Evolutionary conservation across 2,797 vertebrate genomes (phyloP), one percentile per base, ranked within the genome.

Genomic region (Urocyon cinereoargenteus): DNA sequence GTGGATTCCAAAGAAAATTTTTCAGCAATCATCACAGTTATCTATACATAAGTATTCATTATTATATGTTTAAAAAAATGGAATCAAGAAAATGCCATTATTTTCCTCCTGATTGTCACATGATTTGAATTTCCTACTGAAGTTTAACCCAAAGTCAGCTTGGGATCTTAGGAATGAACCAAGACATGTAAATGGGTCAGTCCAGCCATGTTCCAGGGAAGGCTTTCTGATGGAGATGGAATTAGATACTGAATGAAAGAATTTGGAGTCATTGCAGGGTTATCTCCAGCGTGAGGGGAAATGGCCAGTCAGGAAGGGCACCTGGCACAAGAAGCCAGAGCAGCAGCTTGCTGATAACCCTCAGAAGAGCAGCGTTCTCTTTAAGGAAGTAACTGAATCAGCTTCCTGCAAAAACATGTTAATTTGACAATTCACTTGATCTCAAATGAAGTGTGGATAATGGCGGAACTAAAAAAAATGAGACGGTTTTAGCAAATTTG

Each of bases 271-370:
- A 95, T 7, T 45, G 68, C 59, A 81, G 88, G 96, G 97, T 97
- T 97, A 97, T 98, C 97, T 94, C 66, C 53, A 97, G 90, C 87
- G 49, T 14, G 64, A 96, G 88, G 94, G 98, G 96, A 98, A 98
- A 92, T 92, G 95, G 89, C 94, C 90, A 83, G 91, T 59, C 86
- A 19, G 97, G 26, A 97, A 98, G 96, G 97, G 88, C 86, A 96
- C 79, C 98, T 97, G 97, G 97, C 93, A 59, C 55, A 68, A 96
- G 77, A 86, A 82, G 77, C 86, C 0, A 0, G 68, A 59, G 18
- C 51, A 73, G 68, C 68, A 51, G 87, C 96, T 78, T 88, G 81
- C 86, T 0, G 90, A 92, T 95, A 66, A 7, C 90, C 87, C 68
- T 82, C 5, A 28, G 87, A 97, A 84, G 15, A 96, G 62, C 72